A percentile compares a stretch with the other conserved stretches of the same genome.
These are phyloP conservation scores for Pelecanus crispus DNA, from an alignment of 2,113 vertebrate genomes.

Conservation along the genomic window DNA sequence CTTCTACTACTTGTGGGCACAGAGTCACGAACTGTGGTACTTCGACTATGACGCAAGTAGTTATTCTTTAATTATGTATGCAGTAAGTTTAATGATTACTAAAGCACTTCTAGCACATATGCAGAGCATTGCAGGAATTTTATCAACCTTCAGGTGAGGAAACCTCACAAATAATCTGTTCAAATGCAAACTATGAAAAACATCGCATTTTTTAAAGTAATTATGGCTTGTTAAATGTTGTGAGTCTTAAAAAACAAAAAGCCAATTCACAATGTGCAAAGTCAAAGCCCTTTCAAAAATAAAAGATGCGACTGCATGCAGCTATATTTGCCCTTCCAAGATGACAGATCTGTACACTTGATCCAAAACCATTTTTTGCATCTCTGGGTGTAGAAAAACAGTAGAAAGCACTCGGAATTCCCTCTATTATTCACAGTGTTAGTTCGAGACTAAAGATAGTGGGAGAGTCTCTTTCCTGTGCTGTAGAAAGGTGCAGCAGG, in stretches of 20 bases:
- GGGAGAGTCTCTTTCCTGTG: neutral
- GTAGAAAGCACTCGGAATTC: neutral
- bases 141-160: neutral
- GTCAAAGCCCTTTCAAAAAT: neutral
- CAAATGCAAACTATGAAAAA: neutral
- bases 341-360: neutral
- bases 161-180: neutral
- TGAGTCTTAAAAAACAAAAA: neutral
- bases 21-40: neutral
- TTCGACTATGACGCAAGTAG: neutral
- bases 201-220: accelerated
- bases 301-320: neutral
- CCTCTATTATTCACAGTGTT: neutral
- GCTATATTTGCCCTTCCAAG: neutral
- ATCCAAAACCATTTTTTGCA: neutral
- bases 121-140: neutral
- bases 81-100: neutral
- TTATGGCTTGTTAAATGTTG: neutral
- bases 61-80: neutral
- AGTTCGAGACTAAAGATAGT: neutral
- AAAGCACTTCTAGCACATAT: neutral
- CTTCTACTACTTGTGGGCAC: neutral
- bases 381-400: neutral
- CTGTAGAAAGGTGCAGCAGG: neutral
- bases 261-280: neutral